These are phyloP conservation scores for Vidua chalybeata DNA, from an alignment of 2,113 vertebrate genomes.

Conservation along the genomic window DNA sequence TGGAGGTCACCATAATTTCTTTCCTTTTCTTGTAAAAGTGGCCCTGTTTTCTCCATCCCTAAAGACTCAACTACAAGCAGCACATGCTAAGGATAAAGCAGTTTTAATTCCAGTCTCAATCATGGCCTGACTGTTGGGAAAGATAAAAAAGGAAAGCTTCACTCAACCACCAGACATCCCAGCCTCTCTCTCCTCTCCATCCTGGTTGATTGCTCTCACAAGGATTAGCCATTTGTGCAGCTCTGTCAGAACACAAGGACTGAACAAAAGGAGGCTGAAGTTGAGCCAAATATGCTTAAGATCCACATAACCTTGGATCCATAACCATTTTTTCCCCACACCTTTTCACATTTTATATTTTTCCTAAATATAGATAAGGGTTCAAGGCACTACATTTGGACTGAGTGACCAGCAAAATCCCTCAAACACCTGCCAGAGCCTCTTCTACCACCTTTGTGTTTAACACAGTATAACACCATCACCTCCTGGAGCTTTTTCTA, in stretches of 20 bases:
- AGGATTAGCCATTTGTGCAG: background rate
- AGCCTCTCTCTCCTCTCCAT: background rate
- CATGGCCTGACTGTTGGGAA: background rate
- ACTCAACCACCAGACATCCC: background rate
- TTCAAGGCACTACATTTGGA: background rate
- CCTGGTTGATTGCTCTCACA: background rate
- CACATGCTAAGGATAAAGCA: background rate
- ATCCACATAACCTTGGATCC: background rate
- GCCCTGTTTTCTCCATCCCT: conserved; percentile 38
- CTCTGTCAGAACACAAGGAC: background rate
- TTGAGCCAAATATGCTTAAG: background rate
- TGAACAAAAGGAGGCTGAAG: background rate
- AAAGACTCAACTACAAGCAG: background rate
- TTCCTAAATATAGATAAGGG: background rate
- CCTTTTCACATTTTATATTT: background rate
- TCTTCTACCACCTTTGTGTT: background rate
- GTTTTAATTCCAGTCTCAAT: conserved; percentile 15
- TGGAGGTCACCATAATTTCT: conserved; percentile 64
- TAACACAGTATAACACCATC: background rate
- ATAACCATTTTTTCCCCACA: background rate
- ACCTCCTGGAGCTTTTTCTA: background rate
- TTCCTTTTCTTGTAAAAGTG: background rate
- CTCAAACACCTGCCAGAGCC: background rate
- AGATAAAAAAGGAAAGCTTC: conserved; percentile 20
- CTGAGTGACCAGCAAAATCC: background rate